Evolutionary conservation across 2,113 vertebrate species (phyloP), one percentile per base, ranked within the genome.

Genomic region (Leptodactylus fuscus): DNA sequence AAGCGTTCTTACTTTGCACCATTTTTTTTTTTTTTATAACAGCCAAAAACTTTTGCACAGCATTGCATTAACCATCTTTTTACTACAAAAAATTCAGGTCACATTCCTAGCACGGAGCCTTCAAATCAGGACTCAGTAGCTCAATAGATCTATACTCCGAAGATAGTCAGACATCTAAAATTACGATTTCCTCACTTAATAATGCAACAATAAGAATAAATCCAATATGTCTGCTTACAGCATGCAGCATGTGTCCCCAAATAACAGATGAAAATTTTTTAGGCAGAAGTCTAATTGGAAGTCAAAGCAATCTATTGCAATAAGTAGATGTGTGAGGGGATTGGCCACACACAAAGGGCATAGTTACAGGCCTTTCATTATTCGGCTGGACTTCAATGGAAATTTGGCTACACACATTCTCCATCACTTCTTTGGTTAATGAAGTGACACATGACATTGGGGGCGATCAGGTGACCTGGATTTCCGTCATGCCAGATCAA

Each of bases 381-480:
- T 12, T 67, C 13, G 15, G 62, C 27, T 15, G 62, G 34, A 67
- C 62, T 34, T 67, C 62, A 67, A 67, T 67, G 62, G 29, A 67
- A 67, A 67, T 67, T 67, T 34, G 29, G 62, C 29, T 34, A 67
- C 62, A 32, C 60, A 65, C 27, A 60, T 27, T 32, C 27, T 65
- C 60, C 60, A 65, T 67, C 62, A 67, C 29, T 67, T 18, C 62
- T 67, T 67, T 67, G 62, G 34, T 69, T 69, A 69, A 69, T 69
- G 65, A 69, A 69, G 65, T 69, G 65, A 69, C 65, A 69, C 65
- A 69, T 69, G 65, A 69, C 65, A 69, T 69, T 36, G 15, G 65
- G 65, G 65, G 65, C 18, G 34, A 69, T 69, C 65, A 69, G 65
- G 34, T 69, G 65, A 69, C 65, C 65, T 69, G 65, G 65, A 69